phyloP scores from a whole-genome alignment of 2,888 invertebrate genomes.

The Melangyna quadrimaculata region DNA sequence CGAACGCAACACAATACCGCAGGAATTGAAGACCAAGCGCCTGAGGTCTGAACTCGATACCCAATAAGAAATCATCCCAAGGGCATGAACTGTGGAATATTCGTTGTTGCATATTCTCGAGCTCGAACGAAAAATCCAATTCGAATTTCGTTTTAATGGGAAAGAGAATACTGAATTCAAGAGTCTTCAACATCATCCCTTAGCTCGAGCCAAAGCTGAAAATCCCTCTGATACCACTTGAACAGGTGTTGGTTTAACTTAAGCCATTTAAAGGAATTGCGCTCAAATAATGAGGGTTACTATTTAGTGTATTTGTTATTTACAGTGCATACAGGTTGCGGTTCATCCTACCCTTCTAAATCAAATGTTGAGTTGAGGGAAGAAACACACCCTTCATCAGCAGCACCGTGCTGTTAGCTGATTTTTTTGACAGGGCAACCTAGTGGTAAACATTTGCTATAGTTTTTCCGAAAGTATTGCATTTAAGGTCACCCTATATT shows the following conservation, averaged over 20 bases:
- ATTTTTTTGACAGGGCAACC: slow-evolving; percentile 33
- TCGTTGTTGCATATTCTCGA: not conserved
- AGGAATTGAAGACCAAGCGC: slow-evolving; percentile 71
- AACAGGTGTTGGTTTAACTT: slow-evolving; percentile 75
- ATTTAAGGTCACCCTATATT: slow-evolving; percentile 40
- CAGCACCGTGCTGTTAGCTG: not conserved
- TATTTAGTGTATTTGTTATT: slow-evolving; percentile 50
- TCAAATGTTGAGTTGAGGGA: slow-evolving; percentile 18
- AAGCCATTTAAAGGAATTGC: slow-evolving; percentile 72
- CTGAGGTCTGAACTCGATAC: slow-evolving; percentile 62
- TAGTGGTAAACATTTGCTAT: not conserved
- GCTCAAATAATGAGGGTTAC: slow-evolving; percentile 59
- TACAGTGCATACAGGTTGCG: slow-evolving; percentile 68
- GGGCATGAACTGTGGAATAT: slow-evolving; percentile 18
- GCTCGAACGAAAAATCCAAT: slow-evolving; percentile 76
- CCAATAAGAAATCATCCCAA: slow-evolving; percentile 66
- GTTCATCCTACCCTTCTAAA: slow-evolving; percentile 62
- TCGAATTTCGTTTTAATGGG: slow-evolving; percentile 75
- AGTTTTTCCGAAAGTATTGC: not conserved
- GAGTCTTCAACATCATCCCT: slow-evolving; percentile 52
- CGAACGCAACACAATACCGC: slow-evolving; percentile 74
- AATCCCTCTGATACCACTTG: slow-evolving; percentile 74
- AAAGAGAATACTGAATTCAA: slow-evolving; percentile 60
- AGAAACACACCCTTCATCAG: slow-evolving; percentile 3
- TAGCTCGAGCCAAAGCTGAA: slow-evolving; percentile 53